A percentile compares a stretch with the other conserved stretches of the same genome.
These are phyloP conservation scores for Scartelaos histophorus DNA, from an alignment of 2,113 vertebrate genomes.

Conservation along the genomic window DNA sequence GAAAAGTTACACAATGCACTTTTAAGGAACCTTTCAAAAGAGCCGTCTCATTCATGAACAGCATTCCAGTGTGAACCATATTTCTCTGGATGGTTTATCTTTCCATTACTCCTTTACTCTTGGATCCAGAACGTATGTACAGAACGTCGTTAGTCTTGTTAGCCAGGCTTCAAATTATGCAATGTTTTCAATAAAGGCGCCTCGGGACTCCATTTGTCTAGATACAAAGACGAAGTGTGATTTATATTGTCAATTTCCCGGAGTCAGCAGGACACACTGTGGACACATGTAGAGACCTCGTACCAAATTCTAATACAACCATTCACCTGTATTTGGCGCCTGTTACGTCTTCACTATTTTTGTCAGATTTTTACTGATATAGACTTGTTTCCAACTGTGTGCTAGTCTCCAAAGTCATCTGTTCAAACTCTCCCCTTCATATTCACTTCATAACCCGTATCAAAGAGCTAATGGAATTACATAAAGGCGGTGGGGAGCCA, in stretches of 20 bases:
- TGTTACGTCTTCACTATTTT: neutral
- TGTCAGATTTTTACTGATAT: neutral
- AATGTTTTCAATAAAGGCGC: neutral
- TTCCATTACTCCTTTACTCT: no score
- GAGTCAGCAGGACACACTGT: neutral
- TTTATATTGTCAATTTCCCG: neutral
- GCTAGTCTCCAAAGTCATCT: conserved; percentile 39
- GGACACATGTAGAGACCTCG: neutral
- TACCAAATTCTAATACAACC: neutral
- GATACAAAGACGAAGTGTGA: neutral
- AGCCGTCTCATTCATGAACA: no score
- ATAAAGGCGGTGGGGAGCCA: conserved; percentile 59
- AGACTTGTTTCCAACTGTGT: conserved; percentile 4
- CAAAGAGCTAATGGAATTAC: conserved; percentile 68
- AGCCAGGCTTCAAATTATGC: neutral
- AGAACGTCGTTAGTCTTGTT: no score
- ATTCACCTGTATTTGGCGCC: neutral
- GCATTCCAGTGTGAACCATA: no score
- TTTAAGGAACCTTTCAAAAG: no score
- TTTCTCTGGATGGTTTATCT: no score
- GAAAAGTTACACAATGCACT: no score
- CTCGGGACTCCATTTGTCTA: neutral
- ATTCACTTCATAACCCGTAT: conserved; percentile 46
- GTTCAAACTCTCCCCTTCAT: conserved; percentile 34
- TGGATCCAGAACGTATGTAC: no score